Base-by-base conservation (phyloP, 1,140 invertebrate genomes). In the Oryzaephilus surinamensis region DNA sequence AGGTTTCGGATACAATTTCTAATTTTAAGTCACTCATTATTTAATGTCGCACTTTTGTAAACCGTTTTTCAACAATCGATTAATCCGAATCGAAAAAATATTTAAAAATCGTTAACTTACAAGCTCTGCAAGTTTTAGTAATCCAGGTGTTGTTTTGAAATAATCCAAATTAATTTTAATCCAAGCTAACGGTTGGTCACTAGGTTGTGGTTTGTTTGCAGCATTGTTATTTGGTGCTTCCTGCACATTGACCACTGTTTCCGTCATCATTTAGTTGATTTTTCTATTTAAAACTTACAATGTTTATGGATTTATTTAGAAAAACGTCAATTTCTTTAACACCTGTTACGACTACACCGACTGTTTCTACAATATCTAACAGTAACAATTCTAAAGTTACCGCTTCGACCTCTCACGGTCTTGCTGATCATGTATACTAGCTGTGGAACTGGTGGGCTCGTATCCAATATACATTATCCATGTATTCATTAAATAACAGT, bases 231-330 rank as follows among this genome's bases (percentile, higher is more conserved):
- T 63, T 28, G 61, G 57, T 19, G 60, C 57, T 29, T 66, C 60
- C 51, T 72, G 72, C 47, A 76, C 70, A 48, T 67, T 76, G 42
- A 77, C 71, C 44, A 77, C 74, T 43, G 75, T 76, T 66, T 77
- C 75, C 54, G 74, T 73, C 67, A 76, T 75, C 71, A 75, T 76
- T 45, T 37, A 34, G 23, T 36, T 19, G 17, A 3, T 6, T 21
- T 12, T 10, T 21, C 12, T 6, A 21, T 21, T 10, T 21, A 21
- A 21, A 6, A 6, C 6, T 10, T 21, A 21, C 20, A 41, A 23
- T 32, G 20, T 15, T 20, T 7, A 18, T 31, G 4, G n/a, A 32
- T 12, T 33, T 35, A 34, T 31, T 35, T n/a, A 38, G 21, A 8
- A 16, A 30, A 18, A 1, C 15, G 14, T 11, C 14, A 31, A 43